A percentile compares a stretch with the other conserved stretches of the same genome.
These are phyloP conservation scores for Ladona fulva DNA, from an alignment of 1,140 invertebrate species.

Conservation along the genomic window DNA sequence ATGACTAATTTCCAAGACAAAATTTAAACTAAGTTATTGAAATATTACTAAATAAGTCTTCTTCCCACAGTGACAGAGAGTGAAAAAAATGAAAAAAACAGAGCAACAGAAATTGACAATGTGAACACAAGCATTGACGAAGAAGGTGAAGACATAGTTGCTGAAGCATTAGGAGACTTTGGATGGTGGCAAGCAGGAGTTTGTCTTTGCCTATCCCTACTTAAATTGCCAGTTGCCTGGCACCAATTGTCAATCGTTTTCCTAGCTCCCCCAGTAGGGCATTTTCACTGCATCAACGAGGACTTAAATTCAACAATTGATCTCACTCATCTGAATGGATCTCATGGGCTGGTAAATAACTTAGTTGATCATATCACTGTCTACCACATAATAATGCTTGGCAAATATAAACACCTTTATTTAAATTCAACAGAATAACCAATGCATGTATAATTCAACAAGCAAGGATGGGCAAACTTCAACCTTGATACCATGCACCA, in stretches of 20 bases:
- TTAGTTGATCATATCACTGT: no score
- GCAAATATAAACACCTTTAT: no score
- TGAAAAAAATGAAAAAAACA: neutral
- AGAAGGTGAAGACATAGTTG: constrained; percentile 46
- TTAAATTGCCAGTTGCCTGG: constrained; percentile 56
- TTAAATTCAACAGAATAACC: no score
- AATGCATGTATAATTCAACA: no score
- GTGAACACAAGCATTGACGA: neutral
- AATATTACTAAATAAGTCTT: no score
- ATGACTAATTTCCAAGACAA: no score
- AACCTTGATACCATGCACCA: constrained; percentile 41
- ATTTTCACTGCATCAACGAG: constrained; percentile 43
- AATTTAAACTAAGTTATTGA: no score
- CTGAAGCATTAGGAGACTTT: constrained; percentile 54
- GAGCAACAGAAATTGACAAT: neutral
- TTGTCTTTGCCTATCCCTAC: constrained; percentile 50
- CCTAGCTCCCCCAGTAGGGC: constrained; percentile 45
- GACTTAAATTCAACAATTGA: neutral
- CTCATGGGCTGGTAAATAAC: no score
- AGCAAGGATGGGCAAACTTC: no score
- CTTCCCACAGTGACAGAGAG: neutral
- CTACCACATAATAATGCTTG: no score
- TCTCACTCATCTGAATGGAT: no score
- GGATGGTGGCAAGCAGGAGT: constrained; percentile 61
- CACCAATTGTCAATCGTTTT: constrained; percentile 49